Percentiles rank a stretch among this genome's conserved stretches.
phyloP scores from a whole-genome alignment of 2,797 vertebrate genomes.

The Muscicapa striata region DNA sequence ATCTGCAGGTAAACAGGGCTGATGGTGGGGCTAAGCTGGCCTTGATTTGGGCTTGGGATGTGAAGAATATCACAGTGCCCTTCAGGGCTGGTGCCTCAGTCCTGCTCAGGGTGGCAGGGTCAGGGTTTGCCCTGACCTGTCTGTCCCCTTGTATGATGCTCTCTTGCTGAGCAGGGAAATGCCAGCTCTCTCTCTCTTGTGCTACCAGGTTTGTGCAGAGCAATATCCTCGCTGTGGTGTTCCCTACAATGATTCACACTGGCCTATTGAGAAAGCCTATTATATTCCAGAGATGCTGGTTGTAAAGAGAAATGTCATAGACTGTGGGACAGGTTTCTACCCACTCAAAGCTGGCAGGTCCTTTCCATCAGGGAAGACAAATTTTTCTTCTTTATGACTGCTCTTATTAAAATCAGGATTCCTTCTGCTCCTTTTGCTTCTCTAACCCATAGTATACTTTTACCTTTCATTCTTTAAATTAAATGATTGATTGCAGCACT shows the following conservation, averaged over 20 bases:
- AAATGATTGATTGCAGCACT: constrained; percentile 7
- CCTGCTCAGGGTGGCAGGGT: neutral
- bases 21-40: neutral
- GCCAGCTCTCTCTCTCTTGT: neutral
- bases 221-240: neutral
- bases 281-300: neutral
- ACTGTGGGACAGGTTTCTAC: constrained; percentile 21
- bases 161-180: neutral
- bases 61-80: neutral
- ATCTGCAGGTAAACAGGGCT: neutral
- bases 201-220: neutral
- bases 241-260: neutral
- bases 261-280: neutral
- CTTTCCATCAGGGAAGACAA: constrained; percentile 32
- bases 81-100: neutral
- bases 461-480: neutral
- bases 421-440: neutral
- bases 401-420: constrained; percentile 27
- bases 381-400: constrained; percentile 29
- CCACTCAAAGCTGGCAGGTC: constrained; percentile 36
- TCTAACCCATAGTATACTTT: neutral
- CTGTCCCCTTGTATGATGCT: rapidly evolving
- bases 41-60: neutral
- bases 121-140: neutral
- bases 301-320: constrained; percentile 44